Evolutionary conservation across 2,797 vertebrate genomes (phyloP), one percentile per base, ranked within the genome.

Genomic region (Manis pentadactyla): DNA sequence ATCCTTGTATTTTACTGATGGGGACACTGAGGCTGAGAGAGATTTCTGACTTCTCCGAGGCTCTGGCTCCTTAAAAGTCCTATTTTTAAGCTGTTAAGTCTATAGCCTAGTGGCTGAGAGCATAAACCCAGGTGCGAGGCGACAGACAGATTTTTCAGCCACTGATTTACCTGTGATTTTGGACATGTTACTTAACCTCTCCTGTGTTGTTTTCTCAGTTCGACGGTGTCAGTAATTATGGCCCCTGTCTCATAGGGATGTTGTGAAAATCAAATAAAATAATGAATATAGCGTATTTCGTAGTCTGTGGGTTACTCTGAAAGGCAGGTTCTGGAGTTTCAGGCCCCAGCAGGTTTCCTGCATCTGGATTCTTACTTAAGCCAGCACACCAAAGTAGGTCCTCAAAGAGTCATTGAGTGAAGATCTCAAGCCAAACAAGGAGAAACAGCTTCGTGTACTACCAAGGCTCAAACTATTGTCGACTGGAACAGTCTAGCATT

Each of bases 331-430:
- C 25, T 92, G 53, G n/a, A 64, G 17, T 51, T n/a, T 27, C 46
- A 15, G 61, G 21, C 4, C 25, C 12, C 17, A 71, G 15, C 34
- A 81, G 46, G 18, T 57, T 25, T 46, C 46, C 2, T 39, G 90
- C 18, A 1, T 21, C 6, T 13, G 49, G 12, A 12, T 64, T 69
- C 37, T 27, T 18, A 18, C 37, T 27, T 15, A 23, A 94, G 53
- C 34, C 64, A 19, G 2, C 23, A 12, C 0, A 7, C 9, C 57
- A 2, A 1, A 15, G 0, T 8, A 31, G 17, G 11, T 21, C 12
- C 34, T 42, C 19, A 5, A 9, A 18, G 19, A 84, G 12, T 5
- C 57, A 11, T 0, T 31, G 14, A 31, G 2, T 27, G 18, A 19
- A 66, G 11, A 14, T 11, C 25, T 2, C 49, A 46, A 4, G 17